Evolutionary conservation across 2,797 vertebrate species (phyloP).

Genomic region (Sebastes baramenuke): DNA sequence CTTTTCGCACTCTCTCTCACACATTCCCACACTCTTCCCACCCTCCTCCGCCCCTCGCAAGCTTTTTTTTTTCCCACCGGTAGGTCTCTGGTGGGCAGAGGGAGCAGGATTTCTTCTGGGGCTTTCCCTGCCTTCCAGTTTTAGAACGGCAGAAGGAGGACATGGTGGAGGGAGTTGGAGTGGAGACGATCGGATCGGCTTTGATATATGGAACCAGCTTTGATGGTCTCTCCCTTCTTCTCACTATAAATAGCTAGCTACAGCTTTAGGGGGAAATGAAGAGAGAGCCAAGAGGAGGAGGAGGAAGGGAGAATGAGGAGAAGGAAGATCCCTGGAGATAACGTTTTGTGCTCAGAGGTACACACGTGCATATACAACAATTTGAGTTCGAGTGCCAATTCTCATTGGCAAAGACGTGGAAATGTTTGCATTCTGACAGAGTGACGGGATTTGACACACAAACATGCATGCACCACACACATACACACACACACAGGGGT

Average conservation of each 20-base stretch:
- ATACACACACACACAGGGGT: not conserved
- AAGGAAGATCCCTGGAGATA: conserved; percentile 50
- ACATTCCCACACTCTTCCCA: conserved; percentile 55
- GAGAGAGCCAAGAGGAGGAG: conserved; percentile 61
- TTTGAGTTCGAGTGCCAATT: conserved; percentile 3
- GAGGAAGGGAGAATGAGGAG: conserved; percentile 40
- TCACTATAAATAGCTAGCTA: conserved; percentile 78
- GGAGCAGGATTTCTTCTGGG: conserved; percentile 72
- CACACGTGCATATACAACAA: conserved; percentile 24
- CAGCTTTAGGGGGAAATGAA: conserved; percentile 61
- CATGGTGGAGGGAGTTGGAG: conserved; percentile 48
- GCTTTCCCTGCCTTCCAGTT: conserved; percentile 73
- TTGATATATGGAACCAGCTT: conserved; percentile 82
- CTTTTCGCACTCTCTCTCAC: conserved; percentile 52
- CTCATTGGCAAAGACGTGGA: conserved; percentile 13
- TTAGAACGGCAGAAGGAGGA: conserved; percentile 72
- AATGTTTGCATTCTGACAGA: conserved; percentile 32
- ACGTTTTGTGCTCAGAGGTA: conserved; percentile 20
- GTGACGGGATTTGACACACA: not conserved
- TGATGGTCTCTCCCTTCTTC: conserved; percentile 78
- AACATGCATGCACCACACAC: not conserved
- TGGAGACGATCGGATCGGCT: conserved; percentile 71
- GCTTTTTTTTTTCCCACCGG: conserved; percentile 19
- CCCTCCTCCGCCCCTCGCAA: conserved; percentile 28
- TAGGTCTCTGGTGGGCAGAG: conserved; percentile 60